phyloP scores from a whole-genome alignment of 2,888 invertebrate genomes.

The Pseudococcus jackbeardsleyi region DNA sequence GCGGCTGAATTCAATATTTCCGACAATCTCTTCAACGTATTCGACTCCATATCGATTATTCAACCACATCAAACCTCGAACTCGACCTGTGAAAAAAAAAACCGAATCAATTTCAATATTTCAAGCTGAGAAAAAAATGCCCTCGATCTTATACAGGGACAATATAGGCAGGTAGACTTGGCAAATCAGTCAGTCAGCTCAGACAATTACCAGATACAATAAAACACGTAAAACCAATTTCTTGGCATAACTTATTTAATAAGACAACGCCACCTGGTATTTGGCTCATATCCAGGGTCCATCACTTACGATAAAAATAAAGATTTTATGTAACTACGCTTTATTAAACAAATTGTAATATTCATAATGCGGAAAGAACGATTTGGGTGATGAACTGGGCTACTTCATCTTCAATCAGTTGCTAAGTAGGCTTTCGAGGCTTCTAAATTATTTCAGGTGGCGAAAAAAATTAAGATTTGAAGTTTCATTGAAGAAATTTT shows the following conservation, averaged over 20 bases:
- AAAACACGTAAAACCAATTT: constrained; percentile 48
- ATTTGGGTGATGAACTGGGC: neutral
- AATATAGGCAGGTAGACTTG: neutral
- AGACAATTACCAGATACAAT: constrained; percentile 43
- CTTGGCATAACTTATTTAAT: constrained; percentile 43
- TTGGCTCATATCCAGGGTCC: constrained; percentile 45
- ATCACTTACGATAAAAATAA: constrained; percentile 50
- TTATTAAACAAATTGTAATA: constrained; percentile 22
- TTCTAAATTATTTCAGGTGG: neutral
- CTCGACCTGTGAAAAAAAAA: neutral
- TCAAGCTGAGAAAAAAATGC: neutral
- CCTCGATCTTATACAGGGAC: constrained; percentile 18
- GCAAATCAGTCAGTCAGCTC: neutral
- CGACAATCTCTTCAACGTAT: constrained; percentile 19
- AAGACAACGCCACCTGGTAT: constrained; percentile 54
- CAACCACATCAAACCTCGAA: neutral
- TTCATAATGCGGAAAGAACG: neutral
- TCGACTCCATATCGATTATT: neutral
- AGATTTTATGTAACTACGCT: constrained; percentile 32
- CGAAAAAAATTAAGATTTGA: too few relatives aligned
- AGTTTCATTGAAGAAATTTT: too few relatives aligned
- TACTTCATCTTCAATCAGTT: neutral
- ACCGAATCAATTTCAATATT: neutral
- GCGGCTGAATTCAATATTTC: constrained; percentile 2
- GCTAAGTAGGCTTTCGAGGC: neutral